phyloP scores from a whole-genome alignment of 2,888 invertebrate genomes.

The Parapristionchus giblindavisi region DNA sequence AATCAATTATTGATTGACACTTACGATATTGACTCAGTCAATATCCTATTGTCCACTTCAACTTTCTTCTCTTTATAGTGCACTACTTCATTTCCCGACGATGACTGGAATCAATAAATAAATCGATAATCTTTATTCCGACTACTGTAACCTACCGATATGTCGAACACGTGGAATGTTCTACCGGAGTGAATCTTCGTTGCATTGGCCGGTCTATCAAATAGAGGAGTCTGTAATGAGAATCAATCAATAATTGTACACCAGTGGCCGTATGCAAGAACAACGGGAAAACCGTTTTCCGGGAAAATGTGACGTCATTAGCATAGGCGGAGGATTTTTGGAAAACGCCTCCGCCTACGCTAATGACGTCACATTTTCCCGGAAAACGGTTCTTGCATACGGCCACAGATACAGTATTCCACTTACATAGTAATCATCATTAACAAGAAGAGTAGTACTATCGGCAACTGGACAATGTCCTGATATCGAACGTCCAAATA shows the following conservation, averaged over 20 bases:
- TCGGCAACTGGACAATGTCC: slow-evolving; percentile 24
- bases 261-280: too few species aligned
- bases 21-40: slow-evolving; percentile 2
- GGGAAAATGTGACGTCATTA: too few species aligned
- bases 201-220: slow-evolving; percentile 11
- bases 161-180: slow-evolving; percentile 16
- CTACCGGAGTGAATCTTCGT: slow-evolving; percentile 6
- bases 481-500: slow-evolving; percentile 77
- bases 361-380: too few species aligned
- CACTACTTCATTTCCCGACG: slow-evolving; percentile 10
- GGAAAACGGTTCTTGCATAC: too few species aligned
- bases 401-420: too few species aligned
- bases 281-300: too few species aligned
- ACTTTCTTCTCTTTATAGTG: not conserved
- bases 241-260: not conserved
- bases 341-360: too few species aligned
- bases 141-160: not conserved
- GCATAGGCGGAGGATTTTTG: too few species aligned
- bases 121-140: not conserved
- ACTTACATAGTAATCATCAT: slow-evolving; percentile 31
- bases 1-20: not conserved
- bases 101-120: not conserved
- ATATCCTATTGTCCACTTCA: not conserved
- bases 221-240: slow-evolving; percentile 10
- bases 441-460: not conserved